Evolutionary conservation across 2,113 vertebrate genomes (phyloP), one percentile per base, ranked within the genome.

Genomic region (Ammospiza nelsoni): DNA sequence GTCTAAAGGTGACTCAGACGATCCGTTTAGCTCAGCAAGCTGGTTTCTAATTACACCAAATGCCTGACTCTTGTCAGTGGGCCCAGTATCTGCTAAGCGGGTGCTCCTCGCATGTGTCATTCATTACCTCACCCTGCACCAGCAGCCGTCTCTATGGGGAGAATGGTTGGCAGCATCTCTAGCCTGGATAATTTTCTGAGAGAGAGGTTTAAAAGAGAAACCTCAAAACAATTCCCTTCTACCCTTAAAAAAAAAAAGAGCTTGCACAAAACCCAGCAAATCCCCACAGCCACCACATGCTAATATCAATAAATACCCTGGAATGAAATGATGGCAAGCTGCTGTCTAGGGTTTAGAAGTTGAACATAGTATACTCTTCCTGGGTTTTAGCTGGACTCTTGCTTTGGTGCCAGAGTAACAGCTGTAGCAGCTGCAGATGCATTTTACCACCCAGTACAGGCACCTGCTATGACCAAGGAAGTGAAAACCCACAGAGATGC

Each of bases 351-450:
- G 41, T 91, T 95, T 94, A 77, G 79, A 83, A 94, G 77, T 2
- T 90, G 95, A 95, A 95, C 94, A 90, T 74, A 97, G 81, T 61
- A 86, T 89, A 91, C 89, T 51, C 89, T 95, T 91, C 44, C 89
- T 79, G 91, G 93, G 79, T 88, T 97, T 97, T 96, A 95, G 43
- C 93, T 93, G 89, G 86, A 31, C 78, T 87, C 62, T 66, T 74
- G 68, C 81, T 94, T 62, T 84, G 87, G 78, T 96, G 94, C 95
- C 96, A 97, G 78, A 90, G 49, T 69, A 96, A 96, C 97, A 97
- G 96, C 97, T 97, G 97, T 87, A 97, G 95, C 97, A 97, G 96
- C 96, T 97, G 97, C 95, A 87, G 87, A 88, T 81, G 93, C 35
- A 43, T 90, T 94, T 92, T 91, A 93, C 93, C 96, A 96, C 95